phyloP scores from a whole-genome alignment of 1,140 invertebrate species.

The Sipha flava region DNA sequence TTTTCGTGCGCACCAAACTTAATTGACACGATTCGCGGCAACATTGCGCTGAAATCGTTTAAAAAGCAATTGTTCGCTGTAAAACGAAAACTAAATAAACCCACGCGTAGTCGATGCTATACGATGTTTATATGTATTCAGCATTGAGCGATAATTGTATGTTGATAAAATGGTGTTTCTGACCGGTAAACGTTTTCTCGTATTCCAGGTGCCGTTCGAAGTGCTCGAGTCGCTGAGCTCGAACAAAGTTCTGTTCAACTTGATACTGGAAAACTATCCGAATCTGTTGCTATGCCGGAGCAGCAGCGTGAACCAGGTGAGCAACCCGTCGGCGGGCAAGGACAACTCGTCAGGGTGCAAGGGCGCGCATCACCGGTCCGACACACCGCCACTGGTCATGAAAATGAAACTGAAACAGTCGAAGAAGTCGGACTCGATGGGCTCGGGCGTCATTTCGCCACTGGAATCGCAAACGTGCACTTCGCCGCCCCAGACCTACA shows the following conservation, averaged over 20 bases:
- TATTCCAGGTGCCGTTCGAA: slow-evolving; percentile 58
- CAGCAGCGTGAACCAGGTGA: slow-evolving; percentile 58
- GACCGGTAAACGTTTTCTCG: neutral
- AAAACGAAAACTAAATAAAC: too few species aligned
- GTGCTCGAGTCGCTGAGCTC: slow-evolving; percentile 63
- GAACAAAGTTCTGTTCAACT: slow-evolving; percentile 51
- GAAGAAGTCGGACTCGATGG: neutral
- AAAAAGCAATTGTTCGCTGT: too few species aligned
- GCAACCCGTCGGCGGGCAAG: neutral
- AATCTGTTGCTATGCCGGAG: slow-evolving; percentile 60
- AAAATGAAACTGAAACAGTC: slow-evolving; percentile 21
- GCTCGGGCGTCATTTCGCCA: neutral
- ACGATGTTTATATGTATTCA: too few species aligned
- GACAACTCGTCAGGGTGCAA: too few species aligned
- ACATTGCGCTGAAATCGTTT: too few species aligned
- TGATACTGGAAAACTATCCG: slow-evolving; percentile 62
- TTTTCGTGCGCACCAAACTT: too few species aligned
- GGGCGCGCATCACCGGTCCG: neutral
- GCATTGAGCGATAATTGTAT: too few species aligned
- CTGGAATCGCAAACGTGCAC: neutral
- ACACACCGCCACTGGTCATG: neutral
- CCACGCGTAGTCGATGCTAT: too few species aligned
- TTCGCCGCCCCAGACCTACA: neutral
- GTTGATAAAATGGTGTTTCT: too few species aligned
- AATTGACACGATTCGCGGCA: too few species aligned